These are phyloP conservation scores for Agonum fuliginosum DNA, from an alignment of 2,888 invertebrate species.

Conservation along the genomic window DNA sequence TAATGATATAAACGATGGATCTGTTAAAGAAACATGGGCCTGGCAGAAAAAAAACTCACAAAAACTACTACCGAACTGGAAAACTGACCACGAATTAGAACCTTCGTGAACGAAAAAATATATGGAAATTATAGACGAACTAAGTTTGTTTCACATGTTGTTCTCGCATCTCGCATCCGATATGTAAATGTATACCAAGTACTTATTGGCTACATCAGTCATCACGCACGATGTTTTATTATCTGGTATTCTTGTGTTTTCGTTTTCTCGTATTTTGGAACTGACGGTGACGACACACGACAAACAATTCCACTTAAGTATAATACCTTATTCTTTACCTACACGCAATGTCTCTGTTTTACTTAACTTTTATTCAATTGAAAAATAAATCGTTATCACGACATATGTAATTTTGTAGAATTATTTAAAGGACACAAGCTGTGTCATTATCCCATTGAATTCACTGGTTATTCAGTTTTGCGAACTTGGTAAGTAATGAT, in stretches of 20 bases:
- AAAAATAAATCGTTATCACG: conserved; percentile 68
- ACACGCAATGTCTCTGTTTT: conserved; percentile 53
- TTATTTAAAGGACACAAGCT: conserved; percentile 49
- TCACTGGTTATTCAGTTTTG: no score
- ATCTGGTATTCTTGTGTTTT: neutral
- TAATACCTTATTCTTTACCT: no score
- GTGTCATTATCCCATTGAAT: conserved; percentile 40
- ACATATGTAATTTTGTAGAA: conserved; percentile 62
- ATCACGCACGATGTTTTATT: no score
- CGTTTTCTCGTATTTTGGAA: neutral
- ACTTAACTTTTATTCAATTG: conserved; percentile 67
- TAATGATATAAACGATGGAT: conserved; percentile 59
- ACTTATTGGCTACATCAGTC: no score
- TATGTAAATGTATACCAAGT: conserved; percentile 46
- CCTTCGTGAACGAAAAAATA: conserved; percentile 55
- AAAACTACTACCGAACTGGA: conserved; percentile 13
- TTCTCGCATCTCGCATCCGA: no score
- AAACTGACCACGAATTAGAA: conserved; percentile 47
- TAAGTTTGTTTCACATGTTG: conserved; percentile 51
- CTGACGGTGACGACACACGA: conserved; percentile 2
- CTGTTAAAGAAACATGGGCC: conserved; percentile 28
- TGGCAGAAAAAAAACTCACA: conserved; percentile 45
- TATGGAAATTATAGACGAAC: conserved; percentile 59
- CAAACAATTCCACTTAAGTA: neutral
- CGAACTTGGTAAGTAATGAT: no score